Percentiles rank a stretch among this genome's conserved stretches.
Evolutionary conservation across 2,888 invertebrate genomes (phyloP).

Genomic region (Melanostoma scalare): DNA sequence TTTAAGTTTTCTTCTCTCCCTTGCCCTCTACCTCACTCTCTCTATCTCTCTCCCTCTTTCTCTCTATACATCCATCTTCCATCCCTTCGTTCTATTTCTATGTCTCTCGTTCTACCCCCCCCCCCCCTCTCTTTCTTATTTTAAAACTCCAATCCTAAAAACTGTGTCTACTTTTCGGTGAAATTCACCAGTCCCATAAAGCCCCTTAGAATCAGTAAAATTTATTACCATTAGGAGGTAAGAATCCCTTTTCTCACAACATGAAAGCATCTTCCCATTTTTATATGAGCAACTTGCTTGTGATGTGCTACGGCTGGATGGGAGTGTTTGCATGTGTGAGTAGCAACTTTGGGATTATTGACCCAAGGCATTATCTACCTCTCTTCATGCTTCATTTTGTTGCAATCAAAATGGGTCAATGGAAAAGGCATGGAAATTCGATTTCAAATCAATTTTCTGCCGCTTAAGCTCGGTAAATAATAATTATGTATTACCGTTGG

Average conservation of each 20-base stretch:
- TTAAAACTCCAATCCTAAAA: no score
- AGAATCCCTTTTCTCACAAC: slow-evolving; percentile 9
- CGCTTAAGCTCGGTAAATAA: slow-evolving; percentile 67
- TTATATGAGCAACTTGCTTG: slow-evolving; percentile 2
- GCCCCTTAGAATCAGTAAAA: not conserved
- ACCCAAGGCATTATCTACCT: slow-evolving; percentile 63
- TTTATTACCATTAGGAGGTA: slow-evolving; percentile 17
- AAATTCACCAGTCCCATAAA: not conserved
- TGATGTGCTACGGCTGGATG: no score
- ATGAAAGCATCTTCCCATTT: not conserved
- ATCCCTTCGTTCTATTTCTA: no score
- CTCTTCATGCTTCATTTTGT: slow-evolving; percentile 66
- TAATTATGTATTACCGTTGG: slow-evolving; percentile 37
- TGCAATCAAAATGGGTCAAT: slow-evolving; percentile 62
- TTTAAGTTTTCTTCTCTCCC: no score
- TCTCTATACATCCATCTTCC: no score
- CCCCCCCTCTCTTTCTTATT: no score
- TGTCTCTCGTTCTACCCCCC: no score
- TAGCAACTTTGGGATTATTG: slow-evolving; percentile 47
- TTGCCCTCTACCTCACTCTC: no score
- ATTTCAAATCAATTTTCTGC: slow-evolving; percentile 70
- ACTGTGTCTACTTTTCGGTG: not conserved
- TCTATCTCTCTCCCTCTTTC: no score
- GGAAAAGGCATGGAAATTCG: slow-evolving; percentile 52
- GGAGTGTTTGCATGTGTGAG: slow-evolving; percentile 4